Evolutionary conservation across 2,888 invertebrate genomes (phyloP).

Genomic region (Nudaria mundana): DNA sequence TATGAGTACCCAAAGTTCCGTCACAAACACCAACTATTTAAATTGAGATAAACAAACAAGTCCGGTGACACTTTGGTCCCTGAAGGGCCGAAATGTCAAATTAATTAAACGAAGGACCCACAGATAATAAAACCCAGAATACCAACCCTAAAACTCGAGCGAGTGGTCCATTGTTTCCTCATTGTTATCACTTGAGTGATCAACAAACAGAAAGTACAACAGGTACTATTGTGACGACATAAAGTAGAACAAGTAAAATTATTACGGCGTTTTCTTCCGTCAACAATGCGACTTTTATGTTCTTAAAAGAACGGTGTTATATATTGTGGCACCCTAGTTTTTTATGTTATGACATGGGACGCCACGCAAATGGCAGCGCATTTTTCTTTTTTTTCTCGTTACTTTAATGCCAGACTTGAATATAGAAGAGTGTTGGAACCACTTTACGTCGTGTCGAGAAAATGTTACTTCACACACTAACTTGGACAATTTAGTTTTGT

Average conservation of each 20-base stretch:
- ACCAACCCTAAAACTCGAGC: slow-evolving; percentile 32
- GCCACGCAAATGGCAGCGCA: no score
- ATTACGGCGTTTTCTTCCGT: slow-evolving; percentile 26
- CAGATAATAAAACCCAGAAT: slow-evolving; percentile 33
- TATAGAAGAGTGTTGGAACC: slow-evolving; percentile 3
- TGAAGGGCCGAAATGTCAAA: slow-evolving; percentile 32
- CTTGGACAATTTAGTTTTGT: slow-evolving; percentile 8
- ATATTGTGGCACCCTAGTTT: slow-evolving; percentile 19
- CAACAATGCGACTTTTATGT: slow-evolving; percentile 30
- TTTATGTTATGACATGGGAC: no score
- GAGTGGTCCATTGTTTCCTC: slow-evolving; percentile 30
- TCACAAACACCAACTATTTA: slow-evolving; percentile 28
- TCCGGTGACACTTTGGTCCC: slow-evolving; percentile 25
- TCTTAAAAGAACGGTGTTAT: slow-evolving; percentile 26
- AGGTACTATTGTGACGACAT: slow-evolving; percentile 29
- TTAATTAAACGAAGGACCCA: slow-evolving; percentile 37
- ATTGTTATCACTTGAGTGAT: slow-evolving; percentile 35
- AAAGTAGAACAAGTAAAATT: slow-evolving; percentile 22
- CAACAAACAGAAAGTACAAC: slow-evolving; percentile 31
- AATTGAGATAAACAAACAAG: slow-evolving; percentile 31
- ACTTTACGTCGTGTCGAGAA: slow-evolving; percentile 3
- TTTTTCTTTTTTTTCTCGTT: slow-evolving; percentile 9
- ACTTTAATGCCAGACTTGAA: slow-evolving; percentile 8
- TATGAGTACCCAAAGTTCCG: slow-evolving; percentile 5
- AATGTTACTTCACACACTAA: slow-evolving; percentile 3